These are phyloP conservation scores for Eumaeus atala DNA, from an alignment of 1,140 invertebrate genomes.

Conservation along the genomic window DNA sequence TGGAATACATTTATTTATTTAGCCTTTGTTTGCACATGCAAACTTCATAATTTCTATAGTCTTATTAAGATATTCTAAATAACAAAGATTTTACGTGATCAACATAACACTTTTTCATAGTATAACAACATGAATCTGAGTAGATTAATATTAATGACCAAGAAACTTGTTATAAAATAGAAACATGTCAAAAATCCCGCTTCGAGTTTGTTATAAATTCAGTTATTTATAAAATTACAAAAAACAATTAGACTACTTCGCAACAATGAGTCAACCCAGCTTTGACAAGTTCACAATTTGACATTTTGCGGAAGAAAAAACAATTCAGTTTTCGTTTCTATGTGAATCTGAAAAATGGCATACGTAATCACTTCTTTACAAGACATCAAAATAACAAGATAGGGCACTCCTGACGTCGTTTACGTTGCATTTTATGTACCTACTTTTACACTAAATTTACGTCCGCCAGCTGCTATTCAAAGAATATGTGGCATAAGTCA, in stretches of 20 bases:
- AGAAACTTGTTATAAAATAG: background rate
- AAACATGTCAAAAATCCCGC: background rate
- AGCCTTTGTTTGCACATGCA: too few relatives aligned
- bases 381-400: constrained; percentile 33
- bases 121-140: background rate
- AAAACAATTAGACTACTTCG: constrained; percentile 46
- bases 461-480: constrained; percentile 72
- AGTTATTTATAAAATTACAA: constrained; percentile 9
- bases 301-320: constrained; percentile 66
- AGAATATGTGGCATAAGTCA: constrained; percentile 75
- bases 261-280: constrained; percentile 70
- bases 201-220: background rate
- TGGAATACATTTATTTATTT: too few relatives aligned
- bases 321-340: constrained; percentile 45
- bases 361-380: constrained; percentile 29
- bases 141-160: background rate
- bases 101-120: background rate
- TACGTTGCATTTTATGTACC: constrained; percentile 53
- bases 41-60: background rate
- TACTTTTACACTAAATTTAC: constrained; percentile 62
- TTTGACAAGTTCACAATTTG: constrained; percentile 71
- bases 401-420: constrained; percentile 43
- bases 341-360: constrained; percentile 37
- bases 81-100: constrained; percentile 1
- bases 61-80: background rate